A percentile compares a stretch with the other conserved stretches of the same genome.
phyloP scores from a whole-genome alignment of 2,113 vertebrate genomes.

The Cyprinus carpio region DNA sequence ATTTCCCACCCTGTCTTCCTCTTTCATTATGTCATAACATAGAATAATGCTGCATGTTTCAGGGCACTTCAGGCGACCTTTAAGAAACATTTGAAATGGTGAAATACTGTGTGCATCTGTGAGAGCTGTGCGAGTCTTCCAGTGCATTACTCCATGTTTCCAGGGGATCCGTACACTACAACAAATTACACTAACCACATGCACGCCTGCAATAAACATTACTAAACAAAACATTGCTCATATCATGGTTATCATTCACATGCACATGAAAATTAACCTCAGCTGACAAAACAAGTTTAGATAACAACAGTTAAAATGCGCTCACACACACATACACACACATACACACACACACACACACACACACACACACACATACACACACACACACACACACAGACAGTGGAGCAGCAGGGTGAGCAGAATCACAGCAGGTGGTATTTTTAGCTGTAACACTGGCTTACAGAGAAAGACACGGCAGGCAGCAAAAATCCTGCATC shows the following conservation, averaged over 20 bases:
- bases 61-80: not conserved
- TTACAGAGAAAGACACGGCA: slow-evolving; percentile 43
- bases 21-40: too few relatives aligned
- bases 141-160: not conserved
- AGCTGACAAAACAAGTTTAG: slow-evolving; percentile 35
- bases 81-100: not conserved
- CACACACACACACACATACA: slow-evolving; percentile 2
- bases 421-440: slow-evolving; percentile 71
- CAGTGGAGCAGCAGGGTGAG: slow-evolving; percentile 37
- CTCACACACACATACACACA: too few relatives aligned
- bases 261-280: slow-evolving; percentile 35
- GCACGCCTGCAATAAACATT: not conserved
- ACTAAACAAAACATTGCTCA: slow-evolving; percentile 31
- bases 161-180: slow-evolving; percentile 2
- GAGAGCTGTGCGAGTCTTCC: not conserved
- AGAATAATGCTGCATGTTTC: too few relatives aligned
- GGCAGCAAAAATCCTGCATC: slow-evolving; percentile 56
- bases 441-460: slow-evolving; percentile 67
- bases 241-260: slow-evolving; percentile 35
- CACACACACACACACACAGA: not conserved
- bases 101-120: not conserved
- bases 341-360: not conserved
- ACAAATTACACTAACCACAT: slow-evolving; percentile 19
- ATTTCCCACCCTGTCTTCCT: too few relatives aligned
- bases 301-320: slow-evolving; percentile 31